Percentiles rank a stretch among this genome's conserved stretches.
phyloP scores from a whole-genome alignment of 2,113 vertebrate genomes.

The Strix aluco region DNA sequence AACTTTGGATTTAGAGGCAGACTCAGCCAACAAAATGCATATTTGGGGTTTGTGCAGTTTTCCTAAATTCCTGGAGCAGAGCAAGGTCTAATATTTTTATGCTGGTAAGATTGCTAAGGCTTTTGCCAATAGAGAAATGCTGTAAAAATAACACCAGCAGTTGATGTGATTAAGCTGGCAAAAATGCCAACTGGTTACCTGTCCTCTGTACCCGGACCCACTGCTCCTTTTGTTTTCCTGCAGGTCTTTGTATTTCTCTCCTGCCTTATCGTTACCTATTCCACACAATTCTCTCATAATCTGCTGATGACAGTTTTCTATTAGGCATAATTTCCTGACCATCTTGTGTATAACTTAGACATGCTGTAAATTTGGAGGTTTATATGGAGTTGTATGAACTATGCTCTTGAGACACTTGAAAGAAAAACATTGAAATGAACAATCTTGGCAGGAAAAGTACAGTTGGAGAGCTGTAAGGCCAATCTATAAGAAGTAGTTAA shows the following conservation, averaged over 20 bases:
- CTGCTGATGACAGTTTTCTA: conserved; percentile 51
- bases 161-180: neutral
- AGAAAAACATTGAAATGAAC: neutral
- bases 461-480: conserved; percentile 6
- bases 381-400: conserved; percentile 26
- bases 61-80: neutral
- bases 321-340: conserved; percentile 54
- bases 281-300: conserved; percentile 20
- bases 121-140: neutral
- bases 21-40: neutral
- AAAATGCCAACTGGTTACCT: neutral
- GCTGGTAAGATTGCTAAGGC: neutral
- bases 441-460: conserved; percentile 39
- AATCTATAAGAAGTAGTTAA: neutral
- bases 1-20: neutral
- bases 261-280: conserved; percentile 8
- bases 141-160: neutral
- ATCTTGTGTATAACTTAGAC: conserved; percentile 50
- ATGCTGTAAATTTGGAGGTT: conserved; percentile 49
- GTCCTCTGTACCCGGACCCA: neutral
- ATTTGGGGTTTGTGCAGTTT: neutral
- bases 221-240: neutral
- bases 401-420: conserved; percentile 45
- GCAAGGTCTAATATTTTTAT: neutral
- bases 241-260: neutral